A percentile compares a stretch with the other conserved stretches of the same genome.
These are phyloP conservation scores for Bombus superbus DNA, from an alignment of 1,140 invertebrate genomes.

Conservation along the genomic window DNA sequence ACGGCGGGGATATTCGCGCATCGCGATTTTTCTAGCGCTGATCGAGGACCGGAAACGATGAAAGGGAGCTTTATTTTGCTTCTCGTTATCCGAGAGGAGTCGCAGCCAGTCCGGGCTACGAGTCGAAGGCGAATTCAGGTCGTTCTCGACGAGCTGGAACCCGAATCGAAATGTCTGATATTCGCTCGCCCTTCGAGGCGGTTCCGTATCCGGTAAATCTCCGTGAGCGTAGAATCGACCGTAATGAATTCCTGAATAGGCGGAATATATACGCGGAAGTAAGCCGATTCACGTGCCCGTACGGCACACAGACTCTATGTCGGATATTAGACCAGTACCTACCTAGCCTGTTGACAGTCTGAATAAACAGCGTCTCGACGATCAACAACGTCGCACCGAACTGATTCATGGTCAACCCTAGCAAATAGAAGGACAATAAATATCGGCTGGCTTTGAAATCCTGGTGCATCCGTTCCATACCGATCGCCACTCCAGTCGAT, in stretches of 20 bases:
- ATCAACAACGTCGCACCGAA: conserved; percentile 43
- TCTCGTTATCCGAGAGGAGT: conserved; percentile 33
- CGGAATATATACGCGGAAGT: conserved; percentile 61
- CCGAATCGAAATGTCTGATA: conserved; percentile 61
- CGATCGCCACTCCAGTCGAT: not conserved
- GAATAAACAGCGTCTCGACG: conserved; percentile 60
- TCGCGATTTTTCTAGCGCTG: conserved; percentile 15
- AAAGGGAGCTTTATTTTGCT: conserved; percentile 42
- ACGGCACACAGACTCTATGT: conserved; percentile 13
- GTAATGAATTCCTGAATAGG: conserved; percentile 73
- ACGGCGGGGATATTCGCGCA: not conserved
- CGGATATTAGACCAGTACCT: conserved; percentile 52
- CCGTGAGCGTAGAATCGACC: conserved; percentile 66
- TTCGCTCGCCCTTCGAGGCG: conserved; percentile 44
- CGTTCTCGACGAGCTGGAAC: conserved; percentile 36
- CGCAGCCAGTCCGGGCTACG: not conserved
- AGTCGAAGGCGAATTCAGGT: conserved; percentile 40
- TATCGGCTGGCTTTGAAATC: not conserved
- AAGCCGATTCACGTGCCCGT: conserved; percentile 55
- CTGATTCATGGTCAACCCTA: conserved; percentile 41
- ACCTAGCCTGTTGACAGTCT: conserved; percentile 54
- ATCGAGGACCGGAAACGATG: not conserved
- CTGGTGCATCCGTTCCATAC: not conserved
- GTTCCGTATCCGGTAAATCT: conserved; percentile 67
- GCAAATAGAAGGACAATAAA: conserved; percentile 42